Base-by-base conservation (phyloP, 2,888 invertebrate species). In the Schizotus pectinicornis region DNA sequence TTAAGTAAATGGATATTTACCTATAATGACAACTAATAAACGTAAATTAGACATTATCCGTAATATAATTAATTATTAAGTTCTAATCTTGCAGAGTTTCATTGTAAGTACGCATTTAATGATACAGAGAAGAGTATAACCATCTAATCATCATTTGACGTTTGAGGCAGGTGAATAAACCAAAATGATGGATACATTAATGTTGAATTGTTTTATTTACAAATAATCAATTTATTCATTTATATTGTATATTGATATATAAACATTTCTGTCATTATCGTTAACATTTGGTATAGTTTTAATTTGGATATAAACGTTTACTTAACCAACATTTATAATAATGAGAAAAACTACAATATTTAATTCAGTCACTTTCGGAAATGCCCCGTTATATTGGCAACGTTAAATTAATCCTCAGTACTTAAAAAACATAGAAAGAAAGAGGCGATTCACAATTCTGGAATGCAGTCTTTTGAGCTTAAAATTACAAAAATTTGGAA, bases 261-360 rank as follows among this genome's bases (percentile, higher is more conserved):
- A 70, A 70, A 71, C 72, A 73, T 70, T 68, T 70, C 62, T 72
- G 71, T 74, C 71, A 72, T 74, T 74, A 73, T 72, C 70, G 68
- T 71, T 73, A 74, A 74, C 74, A 74, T 74, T 74, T 74, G 74
- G 74, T 74, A 74, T 71, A 73, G 64, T 71, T 69, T 71, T 67
- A 71, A 73, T 72, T 74, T 72, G 72, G 71, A 72, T 71, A 71
- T 70, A 70, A 73, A 72, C 65, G 70, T 70, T 69, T 64, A 67
- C 64, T 68, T 70, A 69, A 71, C 62, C 67, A 71, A 71, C 69
- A 73, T 71, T 69, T 67, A 70, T 64, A 63, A 62, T 63, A 63
- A 69, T 64, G 62, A 67, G 67, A 67, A 58, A 64, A 63, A 59
- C 35, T 30, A 42, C 48, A 36, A 59, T 34, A 38, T 46, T 55